Evolutionary conservation across 2,888 invertebrate genomes (phyloP).

Genomic region (Eilema griseolum): DNA sequence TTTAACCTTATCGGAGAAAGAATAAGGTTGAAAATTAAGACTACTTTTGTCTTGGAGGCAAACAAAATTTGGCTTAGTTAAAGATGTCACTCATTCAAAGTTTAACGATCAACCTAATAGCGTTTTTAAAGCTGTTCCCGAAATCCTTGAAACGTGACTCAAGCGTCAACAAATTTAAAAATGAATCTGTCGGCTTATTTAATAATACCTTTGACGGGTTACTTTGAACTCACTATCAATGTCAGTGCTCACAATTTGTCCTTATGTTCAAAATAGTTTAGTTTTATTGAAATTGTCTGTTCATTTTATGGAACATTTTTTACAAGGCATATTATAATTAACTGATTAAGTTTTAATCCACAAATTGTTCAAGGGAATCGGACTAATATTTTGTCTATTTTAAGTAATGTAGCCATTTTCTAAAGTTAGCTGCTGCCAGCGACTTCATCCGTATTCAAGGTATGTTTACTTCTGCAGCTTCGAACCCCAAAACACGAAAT

Average conservation of each 20-base stretch:
- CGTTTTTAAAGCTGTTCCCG: conserved; percentile 82
- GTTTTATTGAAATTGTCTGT: conserved; percentile 36
- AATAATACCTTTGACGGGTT: conserved; percentile 73
- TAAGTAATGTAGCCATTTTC: no score
- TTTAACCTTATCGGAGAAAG: conserved; percentile 11
- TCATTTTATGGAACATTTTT: conserved; percentile 7
- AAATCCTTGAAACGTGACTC: conserved; percentile 85
- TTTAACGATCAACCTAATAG: conserved; percentile 86
- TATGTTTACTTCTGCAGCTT: no score
- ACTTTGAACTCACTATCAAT: conserved; percentile 76
- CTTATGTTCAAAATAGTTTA: conserved; percentile 55
- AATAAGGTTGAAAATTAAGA: conserved; percentile 45
- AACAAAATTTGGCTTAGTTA: conserved; percentile 60
- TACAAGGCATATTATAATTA: not conserved
- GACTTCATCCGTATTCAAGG: no score
- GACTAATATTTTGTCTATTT: no score
- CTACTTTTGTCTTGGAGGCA: conserved; percentile 17
- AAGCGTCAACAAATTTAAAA: conserved; percentile 83
- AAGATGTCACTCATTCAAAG: conserved; percentile 85
- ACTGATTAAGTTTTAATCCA: not conserved
- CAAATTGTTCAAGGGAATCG: not conserved
- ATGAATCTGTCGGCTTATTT: conserved; percentile 78
- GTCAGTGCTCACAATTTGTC: conserved; percentile 67
- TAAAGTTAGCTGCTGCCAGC: no score
- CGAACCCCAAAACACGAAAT: no score